Percentiles rank a stretch among this genome's conserved stretches.
These are phyloP conservation scores for Brevipalpus yothersi DNA, from an alignment of 1,140 invertebrate genomes.

Conservation along the genomic window DNA sequence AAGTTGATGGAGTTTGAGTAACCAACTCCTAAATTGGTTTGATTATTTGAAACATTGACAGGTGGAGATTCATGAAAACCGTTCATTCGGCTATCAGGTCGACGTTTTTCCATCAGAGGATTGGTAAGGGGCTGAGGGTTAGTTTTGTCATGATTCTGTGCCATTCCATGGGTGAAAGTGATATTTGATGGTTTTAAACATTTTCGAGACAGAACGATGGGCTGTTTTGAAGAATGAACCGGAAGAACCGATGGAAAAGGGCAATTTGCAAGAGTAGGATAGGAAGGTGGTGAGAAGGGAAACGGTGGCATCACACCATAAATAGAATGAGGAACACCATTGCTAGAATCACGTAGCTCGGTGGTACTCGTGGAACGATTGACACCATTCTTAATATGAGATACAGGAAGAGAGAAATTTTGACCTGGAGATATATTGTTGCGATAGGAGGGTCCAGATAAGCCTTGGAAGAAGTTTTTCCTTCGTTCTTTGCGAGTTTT, in stretches of 20 bases:
- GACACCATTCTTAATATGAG: neutral
- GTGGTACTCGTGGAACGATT: conserved; percentile 12
- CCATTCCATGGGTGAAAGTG: conserved; percentile 7
- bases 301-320: neutral
- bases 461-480: neutral
- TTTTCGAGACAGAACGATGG: neutral
- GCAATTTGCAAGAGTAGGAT: neutral
- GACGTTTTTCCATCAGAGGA: conserved; percentile 3
- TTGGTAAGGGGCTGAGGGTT: neutral
- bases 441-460: neutral
- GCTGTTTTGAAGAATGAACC: neutral
- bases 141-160: neutral
- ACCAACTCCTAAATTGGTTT: neutral
- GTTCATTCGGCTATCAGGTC: conserved; percentile 3
- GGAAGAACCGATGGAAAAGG: neutral
- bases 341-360: conserved; percentile 4
- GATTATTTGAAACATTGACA: neutral
- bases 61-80: neutral
- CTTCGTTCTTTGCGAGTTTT: conserved; percentile 41
- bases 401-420: conserved; percentile 21
- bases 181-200: neutral
- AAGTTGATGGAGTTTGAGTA: neutral
- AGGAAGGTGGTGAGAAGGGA: neutral
- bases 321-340: neutral
- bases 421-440: conserved; percentile 40